Conservation (phyloP, 2,113 vertebrate species). For the Egretta garzetta region DNA sequence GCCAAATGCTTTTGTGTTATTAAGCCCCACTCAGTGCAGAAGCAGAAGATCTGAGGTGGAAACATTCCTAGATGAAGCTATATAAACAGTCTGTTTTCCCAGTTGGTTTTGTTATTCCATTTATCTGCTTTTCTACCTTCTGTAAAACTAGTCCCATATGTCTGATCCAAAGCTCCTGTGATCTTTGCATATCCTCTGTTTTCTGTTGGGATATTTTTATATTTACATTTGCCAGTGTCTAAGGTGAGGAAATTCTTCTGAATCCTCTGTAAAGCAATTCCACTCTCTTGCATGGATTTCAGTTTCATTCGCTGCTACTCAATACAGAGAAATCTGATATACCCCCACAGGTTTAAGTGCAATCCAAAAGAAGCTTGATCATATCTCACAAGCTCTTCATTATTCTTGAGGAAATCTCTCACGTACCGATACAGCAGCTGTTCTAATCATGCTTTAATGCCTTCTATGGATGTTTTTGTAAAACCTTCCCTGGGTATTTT, state of each 20-base stretch:
- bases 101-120: neutral
- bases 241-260: neutral
- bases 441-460: neutral
- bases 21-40: neutral
- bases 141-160: neutral
- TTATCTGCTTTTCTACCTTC: conserved; percentile 3
- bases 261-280: neutral
- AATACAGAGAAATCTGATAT: neutral
- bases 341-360: neutral
- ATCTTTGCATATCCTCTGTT: neutral
- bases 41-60: neutral
- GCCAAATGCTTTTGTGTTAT: neutral
- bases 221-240: neutral
- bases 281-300: neutral
- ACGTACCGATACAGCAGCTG: neutral
- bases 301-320: neutral
- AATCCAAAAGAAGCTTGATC: conserved; percentile 28
- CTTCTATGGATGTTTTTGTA: neutral
- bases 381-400: conserved; percentile 25
- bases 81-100: neutral
- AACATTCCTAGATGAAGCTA: neutral
- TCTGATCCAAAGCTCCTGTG: neutral
- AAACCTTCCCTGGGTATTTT: neutral
- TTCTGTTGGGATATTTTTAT: conserved; percentile 11
- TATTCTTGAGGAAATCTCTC: conserved; percentile 13